These are phyloP conservation scores for Apocheima hispidaria DNA, from an alignment of 2,888 invertebrate species.

Conservation along the genomic window DNA sequence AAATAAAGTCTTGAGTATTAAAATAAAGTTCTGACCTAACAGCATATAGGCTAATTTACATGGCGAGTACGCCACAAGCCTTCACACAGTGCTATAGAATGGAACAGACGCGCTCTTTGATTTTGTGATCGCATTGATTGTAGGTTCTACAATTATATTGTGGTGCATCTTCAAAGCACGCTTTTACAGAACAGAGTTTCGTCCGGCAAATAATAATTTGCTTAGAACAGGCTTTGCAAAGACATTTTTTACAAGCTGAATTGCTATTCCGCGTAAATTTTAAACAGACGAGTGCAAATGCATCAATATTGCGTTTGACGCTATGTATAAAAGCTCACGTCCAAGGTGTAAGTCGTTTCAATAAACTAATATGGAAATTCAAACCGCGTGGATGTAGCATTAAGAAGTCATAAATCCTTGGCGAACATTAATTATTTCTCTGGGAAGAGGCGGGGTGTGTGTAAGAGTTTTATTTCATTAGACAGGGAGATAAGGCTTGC, in stretches of 20 bases:
- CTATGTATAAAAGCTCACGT: constrained; percentile 24
- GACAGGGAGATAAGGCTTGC: constrained; percentile 64
- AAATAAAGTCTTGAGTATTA: constrained; percentile 6
- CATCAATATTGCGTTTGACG: background rate
- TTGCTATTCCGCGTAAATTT: background rate
- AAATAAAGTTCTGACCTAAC: background rate
- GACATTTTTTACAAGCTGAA: too few species aligned
- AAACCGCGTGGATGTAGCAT: constrained; percentile 73
- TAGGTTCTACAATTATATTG: background rate
- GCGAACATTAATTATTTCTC: constrained; percentile 73
- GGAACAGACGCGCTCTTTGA: background rate
- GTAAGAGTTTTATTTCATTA: constrained; percentile 77
- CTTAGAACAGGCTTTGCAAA: too few species aligned
- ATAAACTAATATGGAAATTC: constrained; percentile 56
- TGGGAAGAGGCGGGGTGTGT: constrained; percentile 55
- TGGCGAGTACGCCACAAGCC: too few species aligned
- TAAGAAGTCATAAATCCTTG: constrained; percentile 78
- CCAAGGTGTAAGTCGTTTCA: constrained; percentile 55
- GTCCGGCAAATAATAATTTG: too few species aligned
- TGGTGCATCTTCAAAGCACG: background rate
- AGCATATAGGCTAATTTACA: too few species aligned
- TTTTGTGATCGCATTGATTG: constrained; percentile 7
- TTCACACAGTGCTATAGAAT: constrained; percentile 1
- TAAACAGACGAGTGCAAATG: background rate
- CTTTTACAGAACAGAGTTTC: too few species aligned